Base-by-base conservation (phyloP, 2,888 invertebrate genomes). In the Cartodere bifasciata region DNA sequence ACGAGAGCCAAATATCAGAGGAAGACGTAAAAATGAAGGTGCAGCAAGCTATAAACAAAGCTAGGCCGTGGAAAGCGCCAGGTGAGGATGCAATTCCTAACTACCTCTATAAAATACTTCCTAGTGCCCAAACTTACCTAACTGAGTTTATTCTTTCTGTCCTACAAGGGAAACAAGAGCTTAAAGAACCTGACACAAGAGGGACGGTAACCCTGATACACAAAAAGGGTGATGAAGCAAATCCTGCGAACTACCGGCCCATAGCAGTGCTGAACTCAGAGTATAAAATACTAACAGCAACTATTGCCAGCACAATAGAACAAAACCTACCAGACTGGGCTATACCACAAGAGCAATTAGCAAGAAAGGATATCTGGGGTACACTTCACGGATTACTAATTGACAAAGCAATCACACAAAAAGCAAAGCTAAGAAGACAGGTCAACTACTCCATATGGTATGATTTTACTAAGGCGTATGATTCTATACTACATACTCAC, bases 241-340 rank as follows among this genome's bases (percentile, higher is more conserved):
- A 48, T 22, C 47, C 45, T 1, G 30, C 35, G 0, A 50, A 45
- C 23, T 49, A 48, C 24, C 24, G 44, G 20, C 47, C 45, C 5
- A 49, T 49, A 6, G 38, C 48, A 0, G 27, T 50, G 2, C 35
- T 44, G 7, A 50, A 50, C 28, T 32, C 41, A 0, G 39, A 46
- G 23, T 37, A 44, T 9, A 52, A 52, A 27, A 39, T 49, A 4
- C 33, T 46, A 4, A 47, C 45, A 1, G 30, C 35, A 12, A 30
- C 42, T 3, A 23, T 48, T n/a, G 32, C 41, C 3, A 23, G 27
- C 4, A 27, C 24, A 1, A 24, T 43, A 1, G 31, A 32, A 7
- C 15, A 29, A 15, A 16, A 12, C n/a, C 13, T 40, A 24, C 37
- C 39, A 4, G 23, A 30, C 2, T 37, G 37, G 37, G 37, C 39